These are phyloP conservation scores for Eumacrocentrus americanus DNA, from an alignment of 2,888 invertebrate genomes.

Conservation along the genomic window DNA sequence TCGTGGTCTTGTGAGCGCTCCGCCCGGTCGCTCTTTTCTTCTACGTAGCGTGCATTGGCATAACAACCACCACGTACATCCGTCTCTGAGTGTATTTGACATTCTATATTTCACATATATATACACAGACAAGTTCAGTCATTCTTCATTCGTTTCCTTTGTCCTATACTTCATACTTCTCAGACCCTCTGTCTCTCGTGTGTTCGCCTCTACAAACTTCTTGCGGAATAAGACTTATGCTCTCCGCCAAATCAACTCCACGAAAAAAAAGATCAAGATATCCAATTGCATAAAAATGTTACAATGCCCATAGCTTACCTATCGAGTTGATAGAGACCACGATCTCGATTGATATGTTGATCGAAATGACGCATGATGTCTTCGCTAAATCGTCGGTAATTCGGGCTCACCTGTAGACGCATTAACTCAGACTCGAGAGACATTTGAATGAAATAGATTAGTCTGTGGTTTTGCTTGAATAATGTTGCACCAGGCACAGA, in stretches of 20 bases:
- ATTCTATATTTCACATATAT: background rate
- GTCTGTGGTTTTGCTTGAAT: too few species aligned
- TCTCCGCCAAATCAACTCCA: slow-evolving; percentile 47
- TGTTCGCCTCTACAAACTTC: background rate
- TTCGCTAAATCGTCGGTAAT: too few species aligned
- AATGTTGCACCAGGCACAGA: too few species aligned
- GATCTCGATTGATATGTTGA: too few species aligned
- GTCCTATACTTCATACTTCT: background rate
- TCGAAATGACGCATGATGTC: too few species aligned
- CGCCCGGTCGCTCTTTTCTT: background rate
- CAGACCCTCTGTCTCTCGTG: background rate
- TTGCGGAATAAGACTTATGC: slow-evolving; percentile 24
- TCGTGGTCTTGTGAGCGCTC: background rate
- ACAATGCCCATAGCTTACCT: too few species aligned
- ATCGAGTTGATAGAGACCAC: too few species aligned
- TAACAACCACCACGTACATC: background rate
- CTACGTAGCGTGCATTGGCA: background rate
- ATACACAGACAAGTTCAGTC: background rate
- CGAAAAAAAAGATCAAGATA: slow-evolving; percentile 36
- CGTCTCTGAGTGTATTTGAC: background rate
- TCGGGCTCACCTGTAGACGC: too few species aligned
- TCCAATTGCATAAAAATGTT: too few species aligned
- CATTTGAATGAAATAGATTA: too few species aligned
- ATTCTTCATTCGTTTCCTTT: slow-evolving; percentile 17
- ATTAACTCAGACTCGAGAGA: too few species aligned